A percentile compares a stretch with the other conserved stretches of the same genome.
Conservation (phyloP, 2,113 vertebrate species). For the Gadus chalcogrammus region DNA sequence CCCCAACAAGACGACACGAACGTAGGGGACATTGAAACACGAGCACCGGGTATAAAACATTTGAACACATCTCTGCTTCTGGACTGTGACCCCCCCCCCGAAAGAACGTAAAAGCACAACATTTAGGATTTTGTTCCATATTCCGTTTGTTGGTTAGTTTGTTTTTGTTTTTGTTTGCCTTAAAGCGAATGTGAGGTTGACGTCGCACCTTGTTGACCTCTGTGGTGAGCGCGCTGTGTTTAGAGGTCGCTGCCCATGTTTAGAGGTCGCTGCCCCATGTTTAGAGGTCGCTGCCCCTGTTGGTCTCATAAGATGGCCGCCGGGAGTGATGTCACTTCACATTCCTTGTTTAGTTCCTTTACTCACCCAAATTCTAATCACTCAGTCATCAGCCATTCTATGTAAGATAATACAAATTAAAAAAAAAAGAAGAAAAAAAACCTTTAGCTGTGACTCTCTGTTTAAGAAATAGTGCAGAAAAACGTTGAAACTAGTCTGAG, state of each 20-base stretch:
- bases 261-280: no score
- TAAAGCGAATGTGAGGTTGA: neutral
- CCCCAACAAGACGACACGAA: no score
- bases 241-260: no score
- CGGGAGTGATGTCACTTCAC: conserved; percentile 9
- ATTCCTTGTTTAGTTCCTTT: neutral
- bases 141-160: conserved; percentile 28
- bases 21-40: conserved; percentile 2
- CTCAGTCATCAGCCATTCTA: conserved; percentile 50
- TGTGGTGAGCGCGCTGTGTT: no score
- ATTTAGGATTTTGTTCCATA: conserved; percentile 5
- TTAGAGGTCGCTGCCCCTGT: no score
- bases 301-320: no score
- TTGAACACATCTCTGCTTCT: conserved; percentile 15
- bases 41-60: conserved; percentile 30
- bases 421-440: conserved; percentile 53
- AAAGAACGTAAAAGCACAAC: conserved; percentile 61
- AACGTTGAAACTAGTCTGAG: conserved; percentile 64
- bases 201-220: no score
- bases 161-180: conserved; percentile 22
- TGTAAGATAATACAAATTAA: conserved; percentile 65
- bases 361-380: conserved; percentile 34
- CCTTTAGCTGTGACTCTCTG: conserved; percentile 74
- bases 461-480: conserved; percentile 70
- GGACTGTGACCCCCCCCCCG: conserved; percentile 34